Evolutionary conservation across 2,113 vertebrate species (phyloP).

Genomic region (Gymnogyps californianus): DNA sequence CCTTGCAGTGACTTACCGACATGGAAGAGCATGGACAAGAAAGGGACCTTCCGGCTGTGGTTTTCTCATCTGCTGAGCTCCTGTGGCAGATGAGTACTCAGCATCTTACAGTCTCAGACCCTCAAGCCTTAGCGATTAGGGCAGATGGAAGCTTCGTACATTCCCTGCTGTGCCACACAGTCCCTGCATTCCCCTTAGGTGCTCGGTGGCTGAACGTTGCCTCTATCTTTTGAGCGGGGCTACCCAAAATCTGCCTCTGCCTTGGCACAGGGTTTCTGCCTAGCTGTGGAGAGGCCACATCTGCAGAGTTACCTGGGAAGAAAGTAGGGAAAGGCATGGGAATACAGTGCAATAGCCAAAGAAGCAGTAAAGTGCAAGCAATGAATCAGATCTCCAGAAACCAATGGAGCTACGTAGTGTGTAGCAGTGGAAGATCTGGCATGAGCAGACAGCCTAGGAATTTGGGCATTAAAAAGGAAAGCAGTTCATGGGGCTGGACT

Average conservation of each 20-base stretch:
- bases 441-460: background rate
- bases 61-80: background rate
- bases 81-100: background rate
- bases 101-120: background rate
- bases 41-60: background rate
- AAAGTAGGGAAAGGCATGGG: background rate
- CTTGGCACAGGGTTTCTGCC: background rate
- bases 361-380: background rate
- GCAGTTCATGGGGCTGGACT: background rate
- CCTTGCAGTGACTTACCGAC: background rate
- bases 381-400: background rate
- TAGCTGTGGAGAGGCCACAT: background rate
- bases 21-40: background rate
- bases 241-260: background rate
- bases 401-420: fast-evolving
- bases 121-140: background rate
- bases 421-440: background rate
- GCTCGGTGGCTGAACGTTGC: background rate
- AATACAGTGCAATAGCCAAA: background rate
- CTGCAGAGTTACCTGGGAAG: background rate
- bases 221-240: background rate
- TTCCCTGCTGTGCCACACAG: no score
- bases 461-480: background rate
- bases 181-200: background rate
- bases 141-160: background rate